A percentile compares a stretch with the other conserved stretches of the same genome.
phyloP scores from a whole-genome alignment of 2,113 vertebrate genomes.

The Rhodinocichla rosea region DNA sequence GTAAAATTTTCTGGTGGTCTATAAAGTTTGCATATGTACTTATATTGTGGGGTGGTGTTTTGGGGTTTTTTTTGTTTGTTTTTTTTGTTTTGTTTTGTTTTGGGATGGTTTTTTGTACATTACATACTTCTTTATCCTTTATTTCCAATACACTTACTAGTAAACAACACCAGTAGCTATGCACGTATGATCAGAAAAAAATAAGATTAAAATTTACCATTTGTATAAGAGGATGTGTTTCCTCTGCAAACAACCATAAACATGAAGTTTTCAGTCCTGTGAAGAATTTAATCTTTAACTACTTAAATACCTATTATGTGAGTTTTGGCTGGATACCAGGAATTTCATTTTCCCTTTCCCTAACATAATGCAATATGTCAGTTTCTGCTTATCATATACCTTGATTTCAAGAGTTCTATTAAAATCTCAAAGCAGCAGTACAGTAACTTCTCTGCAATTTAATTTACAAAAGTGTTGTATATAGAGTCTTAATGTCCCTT shows the following conservation, averaged over 20 bases:
- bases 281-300: not conserved
- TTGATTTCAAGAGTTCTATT: not conserved
- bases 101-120: not conserved
- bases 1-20: not conserved
- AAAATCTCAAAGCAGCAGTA: not conserved
- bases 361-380: not conserved
- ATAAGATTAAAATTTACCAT: not conserved
- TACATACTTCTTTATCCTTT: not conserved
- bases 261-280: not conserved
- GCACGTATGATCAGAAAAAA: not conserved
- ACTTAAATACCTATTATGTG: not conserved
- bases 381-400: not conserved
- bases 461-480: not conserved
- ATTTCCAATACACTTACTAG: not conserved
- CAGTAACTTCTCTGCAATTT: not conserved
- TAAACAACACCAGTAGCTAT: not conserved
- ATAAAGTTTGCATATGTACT: not conserved
- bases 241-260: not conserved
- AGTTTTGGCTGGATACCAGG: not conserved
- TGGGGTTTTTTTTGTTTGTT: not conserved
- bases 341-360: not conserved
- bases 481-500: not conserved
- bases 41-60: fast-evolving
- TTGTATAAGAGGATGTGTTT: not conserved
- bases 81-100: too few species aligned